These are phyloP conservation scores for Tenthredo mesomela DNA, from an alignment of 2,888 invertebrate species.

Conservation along the genomic window DNA sequence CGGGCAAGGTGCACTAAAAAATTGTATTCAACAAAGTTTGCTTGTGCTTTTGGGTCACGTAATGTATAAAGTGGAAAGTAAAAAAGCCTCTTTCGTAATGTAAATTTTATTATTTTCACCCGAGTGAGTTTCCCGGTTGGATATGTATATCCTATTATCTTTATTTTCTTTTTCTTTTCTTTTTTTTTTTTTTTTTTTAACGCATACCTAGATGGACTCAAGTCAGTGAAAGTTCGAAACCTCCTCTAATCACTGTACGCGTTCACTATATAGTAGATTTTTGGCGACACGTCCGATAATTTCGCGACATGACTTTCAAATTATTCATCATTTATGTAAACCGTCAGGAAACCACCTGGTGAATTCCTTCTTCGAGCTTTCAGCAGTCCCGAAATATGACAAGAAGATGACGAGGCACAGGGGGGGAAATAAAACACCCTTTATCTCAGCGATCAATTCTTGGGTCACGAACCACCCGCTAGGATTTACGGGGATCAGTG, in stretches of 20 bases:
- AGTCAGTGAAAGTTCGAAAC: not conserved
- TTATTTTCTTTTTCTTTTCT: not conserved
- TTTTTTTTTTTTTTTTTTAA: not conserved
- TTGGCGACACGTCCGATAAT: not conserved
- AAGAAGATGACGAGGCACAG: not conserved
- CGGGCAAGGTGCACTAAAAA: not conserved
- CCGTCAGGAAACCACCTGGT: not conserved
- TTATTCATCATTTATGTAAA: not conserved
- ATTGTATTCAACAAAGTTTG: not conserved
- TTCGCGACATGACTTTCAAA: not conserved
- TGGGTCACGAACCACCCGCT: constrained; percentile 8
- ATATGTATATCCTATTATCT: no score
- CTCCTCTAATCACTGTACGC: not conserved
- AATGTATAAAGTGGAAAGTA: not conserved
- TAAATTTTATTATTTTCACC: not conserved
- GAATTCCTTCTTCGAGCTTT: not conserved
- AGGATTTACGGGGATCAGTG: constrained; percentile 30
- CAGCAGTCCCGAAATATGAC: not conserved
- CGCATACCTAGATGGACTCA: not conserved
- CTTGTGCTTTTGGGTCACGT: not conserved
- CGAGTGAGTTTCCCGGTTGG: not conserved
- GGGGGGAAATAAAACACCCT: constrained; percentile 6
- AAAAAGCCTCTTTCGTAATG: not conserved
- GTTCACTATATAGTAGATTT: not conserved
- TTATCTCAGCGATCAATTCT: constrained; percentile 18